A percentile compares a stretch with the other conserved stretches of the same genome.
phyloP scores from a whole-genome alignment of 2,888 invertebrate genomes.

The Caradrina clavipalpis region DNA sequence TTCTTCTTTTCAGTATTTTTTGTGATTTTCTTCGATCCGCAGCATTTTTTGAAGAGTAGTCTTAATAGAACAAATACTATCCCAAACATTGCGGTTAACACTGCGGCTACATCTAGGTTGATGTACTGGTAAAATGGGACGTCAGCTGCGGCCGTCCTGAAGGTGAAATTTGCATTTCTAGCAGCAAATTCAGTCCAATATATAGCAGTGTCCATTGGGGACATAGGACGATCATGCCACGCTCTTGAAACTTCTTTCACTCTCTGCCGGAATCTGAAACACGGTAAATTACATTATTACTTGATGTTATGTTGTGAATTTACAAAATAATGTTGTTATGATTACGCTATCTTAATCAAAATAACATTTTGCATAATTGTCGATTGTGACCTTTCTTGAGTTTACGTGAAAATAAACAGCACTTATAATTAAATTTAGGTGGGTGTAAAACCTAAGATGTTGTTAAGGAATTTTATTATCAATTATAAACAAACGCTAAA shows the following conservation, averaged over 20 bases:
- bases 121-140: conserved; percentile 89
- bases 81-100: conserved; percentile 61
- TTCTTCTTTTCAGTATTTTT: conserved; percentile 60
- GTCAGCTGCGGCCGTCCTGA: conserved; percentile 89
- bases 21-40: conserved; percentile 43
- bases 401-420: too few species aligned
- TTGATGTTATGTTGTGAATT: neutral
- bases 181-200: conserved; percentile 93
- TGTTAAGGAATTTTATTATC: too few species aligned
- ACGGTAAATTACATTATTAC: neutral
- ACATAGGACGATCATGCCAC: conserved; percentile 91
- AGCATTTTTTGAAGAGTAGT: conserved; percentile 52
- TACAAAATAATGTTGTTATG: neutral
- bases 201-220: conserved; percentile 91
- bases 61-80: conserved; percentile 56
- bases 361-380: neutral
- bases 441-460: too few species aligned
- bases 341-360: too few species aligned
- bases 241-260: conserved; percentile 87
- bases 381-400: conserved; percentile 3
- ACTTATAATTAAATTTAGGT: too few species aligned
- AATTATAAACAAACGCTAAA: too few species aligned
- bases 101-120: conserved; percentile 77
- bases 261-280: conserved; percentile 82
- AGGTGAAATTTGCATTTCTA: conserved; percentile 85